Conservation (phyloP, 2,113 vertebrate species). For the Heterochromis multidens region DNA sequence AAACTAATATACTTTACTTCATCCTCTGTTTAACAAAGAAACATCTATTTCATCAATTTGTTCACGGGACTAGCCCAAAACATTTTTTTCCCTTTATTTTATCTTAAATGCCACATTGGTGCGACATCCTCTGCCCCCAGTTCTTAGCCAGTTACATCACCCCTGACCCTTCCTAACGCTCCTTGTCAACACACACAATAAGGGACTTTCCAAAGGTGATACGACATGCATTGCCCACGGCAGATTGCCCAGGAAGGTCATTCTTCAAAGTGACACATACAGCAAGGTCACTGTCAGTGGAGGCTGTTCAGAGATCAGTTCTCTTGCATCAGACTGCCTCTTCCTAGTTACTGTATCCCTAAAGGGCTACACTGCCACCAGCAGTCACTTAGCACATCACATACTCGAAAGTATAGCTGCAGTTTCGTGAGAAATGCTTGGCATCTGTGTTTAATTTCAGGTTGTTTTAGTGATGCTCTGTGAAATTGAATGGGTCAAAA, state of each 20-base stretch:
- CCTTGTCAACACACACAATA: slow-evolving; percentile 41
- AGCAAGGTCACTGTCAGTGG: slow-evolving; percentile 58
- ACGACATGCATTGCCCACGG: slow-evolving; percentile 34
- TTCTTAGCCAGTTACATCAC: slow-evolving; percentile 18
- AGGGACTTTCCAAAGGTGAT: slow-evolving; percentile 36
- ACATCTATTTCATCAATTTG: not conserved
- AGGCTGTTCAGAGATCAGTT: slow-evolving; percentile 18
- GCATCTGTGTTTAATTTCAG: too few relatives aligned
- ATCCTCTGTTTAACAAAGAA: not conserved
- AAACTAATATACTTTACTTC: not conserved
- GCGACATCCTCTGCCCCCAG: slow-evolving; percentile 1
- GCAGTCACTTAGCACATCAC: slow-evolving; percentile 30
- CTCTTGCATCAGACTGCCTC: slow-evolving; percentile 12
- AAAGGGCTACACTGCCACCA: slow-evolving; percentile 35
- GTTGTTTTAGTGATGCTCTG: not conserved
- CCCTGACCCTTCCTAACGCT: slow-evolving; percentile 55
- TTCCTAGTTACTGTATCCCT: slow-evolving; percentile 15
- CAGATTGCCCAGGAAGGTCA: slow-evolving; percentile 46
- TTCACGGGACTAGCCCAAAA: not conserved
- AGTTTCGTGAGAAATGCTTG: too few relatives aligned
- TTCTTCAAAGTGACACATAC: slow-evolving; percentile 45
- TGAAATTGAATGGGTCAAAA: not conserved
- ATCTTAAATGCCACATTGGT: slow-evolving; percentile 9
- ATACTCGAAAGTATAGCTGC: too few relatives aligned
- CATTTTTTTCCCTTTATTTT: not conserved